Conservation (phyloP, 1,140 invertebrate species). For the Rhynchophorus ferrugineus region DNA sequence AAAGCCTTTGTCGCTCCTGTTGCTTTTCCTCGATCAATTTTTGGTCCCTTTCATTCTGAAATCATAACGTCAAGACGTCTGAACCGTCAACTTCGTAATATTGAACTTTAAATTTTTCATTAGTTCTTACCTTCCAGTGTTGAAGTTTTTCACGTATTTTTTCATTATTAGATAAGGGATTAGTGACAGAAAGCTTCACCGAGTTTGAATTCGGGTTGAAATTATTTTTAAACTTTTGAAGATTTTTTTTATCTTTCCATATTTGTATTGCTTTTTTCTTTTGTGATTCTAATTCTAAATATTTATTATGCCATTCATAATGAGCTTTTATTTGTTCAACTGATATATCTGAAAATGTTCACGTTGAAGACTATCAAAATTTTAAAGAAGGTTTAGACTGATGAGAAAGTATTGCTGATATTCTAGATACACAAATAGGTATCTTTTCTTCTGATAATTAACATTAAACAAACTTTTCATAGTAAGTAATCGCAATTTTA, state of each 20-base stretch:
- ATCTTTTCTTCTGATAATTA: background rate
- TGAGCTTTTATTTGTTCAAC: conserved; percentile 39
- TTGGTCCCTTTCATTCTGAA: conserved; percentile 22
- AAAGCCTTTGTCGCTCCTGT: background rate
- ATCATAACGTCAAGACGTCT: too few species aligned
- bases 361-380: too few species aligned
- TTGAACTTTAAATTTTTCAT: background rate
- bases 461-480: background rate
- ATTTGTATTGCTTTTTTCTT: conserved; percentile 43
- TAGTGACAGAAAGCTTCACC: too few species aligned
- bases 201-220: too few species aligned
- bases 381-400: too few species aligned
- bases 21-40: conserved; percentile 19
- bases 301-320: conserved; percentile 43
- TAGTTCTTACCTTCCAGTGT: conserved; percentile 21
- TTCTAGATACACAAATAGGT: background rate
- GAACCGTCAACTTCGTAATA: conserved; percentile 13
- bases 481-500: background rate
- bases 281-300: conserved; percentile 37
- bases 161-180: too few species aligned
- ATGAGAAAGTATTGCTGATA: background rate
- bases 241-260: conserved; percentile 42
- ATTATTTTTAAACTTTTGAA: too few species aligned
- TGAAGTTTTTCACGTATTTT: conserved; percentile 13
- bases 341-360: conserved; percentile 38